These are phyloP conservation scores for Halcyon senegalensis DNA, from an alignment of 2,113 vertebrate species.

Conservation along the genomic window DNA sequence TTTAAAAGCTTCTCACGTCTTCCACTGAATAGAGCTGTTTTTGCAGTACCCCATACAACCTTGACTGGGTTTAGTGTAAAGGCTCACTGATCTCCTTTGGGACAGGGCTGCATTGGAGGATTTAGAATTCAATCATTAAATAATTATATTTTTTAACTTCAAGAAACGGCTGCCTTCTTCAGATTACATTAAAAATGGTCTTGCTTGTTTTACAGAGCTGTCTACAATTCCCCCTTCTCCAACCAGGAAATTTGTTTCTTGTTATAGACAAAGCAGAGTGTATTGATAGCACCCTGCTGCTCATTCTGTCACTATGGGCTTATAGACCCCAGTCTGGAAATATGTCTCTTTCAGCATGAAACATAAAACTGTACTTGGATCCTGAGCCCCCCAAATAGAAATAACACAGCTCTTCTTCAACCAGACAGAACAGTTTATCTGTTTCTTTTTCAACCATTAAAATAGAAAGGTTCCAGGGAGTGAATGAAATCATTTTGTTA, in stretches of 20 bases:
- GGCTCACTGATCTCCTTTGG: constrained; percentile 29
- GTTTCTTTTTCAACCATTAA: constrained; percentile 57
- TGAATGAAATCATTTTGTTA: constrained; percentile 36
- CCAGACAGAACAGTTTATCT: constrained; percentile 23
- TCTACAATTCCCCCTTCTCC: constrained; percentile 30
- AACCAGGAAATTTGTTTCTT: constrained; percentile 36
- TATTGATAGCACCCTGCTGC: constrained; percentile 42
- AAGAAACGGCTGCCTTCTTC: constrained; percentile 47
- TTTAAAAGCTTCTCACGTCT: constrained; percentile 9
- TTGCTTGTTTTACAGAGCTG: constrained; percentile 41
- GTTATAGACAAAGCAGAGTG: constrained; percentile 34
- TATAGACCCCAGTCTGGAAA: neutral
- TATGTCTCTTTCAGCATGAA: neutral
- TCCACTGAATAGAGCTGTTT: neutral
- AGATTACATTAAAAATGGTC: constrained; percentile 60
- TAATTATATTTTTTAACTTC: constrained; percentile 57
- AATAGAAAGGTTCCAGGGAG: constrained; percentile 29
- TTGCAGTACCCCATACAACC: constrained; percentile 7
- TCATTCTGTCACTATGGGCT: neutral
- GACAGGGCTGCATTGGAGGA: neutral
- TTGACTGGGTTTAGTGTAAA: constrained; percentile 24
- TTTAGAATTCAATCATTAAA: constrained; percentile 60
- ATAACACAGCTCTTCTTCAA: neutral
- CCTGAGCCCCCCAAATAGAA: neutral
- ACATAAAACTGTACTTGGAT: neutral